Base-by-base conservation (phyloP, 2,797 vertebrate species). In the Tolypeutes matacus region DNA sequence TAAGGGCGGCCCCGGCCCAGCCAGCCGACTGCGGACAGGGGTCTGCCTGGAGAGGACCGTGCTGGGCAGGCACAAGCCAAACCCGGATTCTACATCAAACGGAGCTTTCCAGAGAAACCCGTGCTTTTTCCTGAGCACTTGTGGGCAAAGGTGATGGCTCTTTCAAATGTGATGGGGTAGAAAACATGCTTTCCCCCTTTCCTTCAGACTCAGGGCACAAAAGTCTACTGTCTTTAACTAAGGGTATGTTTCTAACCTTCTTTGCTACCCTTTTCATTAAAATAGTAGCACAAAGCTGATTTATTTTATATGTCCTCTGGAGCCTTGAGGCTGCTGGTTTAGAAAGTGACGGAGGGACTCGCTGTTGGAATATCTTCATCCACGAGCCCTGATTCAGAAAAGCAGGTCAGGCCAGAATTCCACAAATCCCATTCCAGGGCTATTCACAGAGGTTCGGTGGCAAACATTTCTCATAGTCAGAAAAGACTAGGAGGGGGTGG, bases 31-130 rank as follows among this genome's bases (percentile, higher is more conserved):
- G 21, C 20, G 5, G 39, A 39, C 27, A 13, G 18, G 15, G 0
- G 60, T 39, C 46, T 34, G 17, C 5, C 0, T 13, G 11, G 20
- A 34, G 49, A 49, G 42, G 42, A 46, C 42, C 42, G 42, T 9
- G 21, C 34, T 5, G 31, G 51, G 10, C 21, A 4, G 60, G 81
- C 20, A 7, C 12, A 3, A 39, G 56, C 23, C 49, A 14, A 7
- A 0, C 36, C 2, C n/a, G 23, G 69, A 23, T 3, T 53, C 75
- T 42, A 3, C 0, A 0, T 2, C 5, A 31, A 34, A 21, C 3
- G 17, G 46, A 34, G 49, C 76, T 51, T 5, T 20, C 34, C 12
- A 2, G 23, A 51, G n/a, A 53, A 51, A 42, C 1, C 1, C 13
- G 14, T 3, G 7, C 27, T 15, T 25, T 18, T 31, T 46, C 72